These are phyloP conservation scores for Muschampia plurimacula DNA, from an alignment of 2,888 invertebrate genomes.

Conservation along the genomic window DNA sequence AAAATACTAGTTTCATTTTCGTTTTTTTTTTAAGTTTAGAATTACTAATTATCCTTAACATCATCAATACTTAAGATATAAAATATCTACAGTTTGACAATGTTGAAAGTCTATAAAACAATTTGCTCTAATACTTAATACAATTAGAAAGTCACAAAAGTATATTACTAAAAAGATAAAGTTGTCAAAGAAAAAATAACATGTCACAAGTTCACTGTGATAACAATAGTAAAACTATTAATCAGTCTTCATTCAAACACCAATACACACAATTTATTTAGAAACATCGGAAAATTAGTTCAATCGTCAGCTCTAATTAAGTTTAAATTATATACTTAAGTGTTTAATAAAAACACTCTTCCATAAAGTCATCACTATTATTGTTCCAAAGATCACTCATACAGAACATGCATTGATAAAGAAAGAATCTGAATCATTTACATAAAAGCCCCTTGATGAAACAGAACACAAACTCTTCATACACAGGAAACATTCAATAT, in stretches of 20 bases:
- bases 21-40: no score
- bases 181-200: constrained; percentile 48
- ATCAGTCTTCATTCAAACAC: constrained; percentile 81
- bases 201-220: constrained; percentile 59
- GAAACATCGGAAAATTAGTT: constrained; percentile 10
- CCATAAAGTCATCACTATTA: constrained; percentile 2
- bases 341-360: constrained; percentile 7
- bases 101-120: neutral
- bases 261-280: constrained; percentile 51
- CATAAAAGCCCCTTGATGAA: constrained; percentile 10
- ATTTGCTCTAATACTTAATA: constrained; percentile 39
- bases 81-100: constrained; percentile 3
- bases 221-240: constrained; percentile 67
- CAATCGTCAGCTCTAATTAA: constrained; percentile 8
- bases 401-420: constrained; percentile 13
- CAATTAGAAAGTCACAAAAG: constrained; percentile 52
- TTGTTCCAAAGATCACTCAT: constrained; percentile 12
- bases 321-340: constrained; percentile 18
- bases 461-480: constrained; percentile 9
- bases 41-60: neutral
- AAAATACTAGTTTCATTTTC: neutral
- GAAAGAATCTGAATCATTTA: constrained; percentile 5
- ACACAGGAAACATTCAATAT: constrained; percentile 17
- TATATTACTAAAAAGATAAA: constrained; percentile 48
- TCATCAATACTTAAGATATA: neutral